These are phyloP conservation scores for Drosophila austrosaltans DNA, from an alignment of 2,888 invertebrate genomes.

Conservation along the genomic window DNA sequence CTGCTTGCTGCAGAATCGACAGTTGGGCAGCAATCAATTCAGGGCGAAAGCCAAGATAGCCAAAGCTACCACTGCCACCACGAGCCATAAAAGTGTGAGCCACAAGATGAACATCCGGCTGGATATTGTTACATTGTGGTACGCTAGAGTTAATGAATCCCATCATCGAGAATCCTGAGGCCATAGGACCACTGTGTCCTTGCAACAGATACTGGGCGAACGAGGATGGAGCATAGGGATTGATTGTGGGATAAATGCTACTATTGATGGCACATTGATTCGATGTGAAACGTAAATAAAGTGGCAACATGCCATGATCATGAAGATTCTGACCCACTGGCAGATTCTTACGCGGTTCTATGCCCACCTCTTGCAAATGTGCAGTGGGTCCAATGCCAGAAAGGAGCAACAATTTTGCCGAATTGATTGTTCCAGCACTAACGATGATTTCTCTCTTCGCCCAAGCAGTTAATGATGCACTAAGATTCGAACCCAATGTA, in stretches of 20 bases:
- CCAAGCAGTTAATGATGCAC: slow-evolving; percentile 26
- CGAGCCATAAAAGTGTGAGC: slow-evolving; percentile 71
- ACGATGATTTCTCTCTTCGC: slow-evolving; percentile 43
- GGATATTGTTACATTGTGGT: slow-evolving; percentile 32
- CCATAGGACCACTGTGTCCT: slow-evolving; percentile 53
- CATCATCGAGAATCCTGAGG: slow-evolving; percentile 82
- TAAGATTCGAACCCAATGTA: slow-evolving; percentile 11
- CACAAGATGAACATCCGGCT: slow-evolving; percentile 86
- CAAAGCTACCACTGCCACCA: slow-evolving; percentile 54
- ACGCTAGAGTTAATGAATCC: slow-evolving; percentile 84
- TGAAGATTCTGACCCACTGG: slow-evolving; percentile 90
- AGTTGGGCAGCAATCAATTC: slow-evolving; percentile 54
- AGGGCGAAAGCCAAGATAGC: slow-evolving; percentile 57
- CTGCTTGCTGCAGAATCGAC: slow-evolving; percentile 41
- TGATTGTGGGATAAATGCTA: neutral
- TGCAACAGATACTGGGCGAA: slow-evolving; percentile 66
- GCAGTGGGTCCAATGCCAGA: slow-evolving; percentile 68
- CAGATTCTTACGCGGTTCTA: slow-evolving; percentile 66
- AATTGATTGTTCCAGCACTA: slow-evolving; percentile 58
- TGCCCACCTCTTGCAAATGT: slow-evolving; percentile 70
- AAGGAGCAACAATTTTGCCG: slow-evolving; percentile 35
- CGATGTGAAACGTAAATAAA: slow-evolving; percentile 71
- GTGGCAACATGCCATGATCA: slow-evolving; percentile 88
- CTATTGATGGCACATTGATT: slow-evolving; percentile 37
- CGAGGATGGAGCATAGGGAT: slow-evolving; percentile 31